phyloP scores from a whole-genome alignment of 53 echinoderm and acorn worm genomes.

The Arbacia lixula region DNA sequence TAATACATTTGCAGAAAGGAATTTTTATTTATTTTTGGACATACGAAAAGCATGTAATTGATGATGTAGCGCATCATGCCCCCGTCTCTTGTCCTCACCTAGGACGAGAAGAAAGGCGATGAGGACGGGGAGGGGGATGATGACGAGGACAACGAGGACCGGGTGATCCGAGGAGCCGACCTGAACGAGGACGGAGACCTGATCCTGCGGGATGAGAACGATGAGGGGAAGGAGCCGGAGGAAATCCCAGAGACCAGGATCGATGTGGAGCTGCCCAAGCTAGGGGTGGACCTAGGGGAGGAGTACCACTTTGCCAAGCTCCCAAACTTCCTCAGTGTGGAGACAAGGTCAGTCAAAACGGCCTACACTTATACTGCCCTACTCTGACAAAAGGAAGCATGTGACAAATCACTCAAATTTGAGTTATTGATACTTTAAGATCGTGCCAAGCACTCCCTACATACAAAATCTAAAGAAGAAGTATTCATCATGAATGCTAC shows the following conservation, averaged over 20 bases:
- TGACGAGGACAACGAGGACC: constrained; percentile 53
- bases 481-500: too few species aligned
- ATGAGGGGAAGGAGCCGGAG: constrained; percentile 63
- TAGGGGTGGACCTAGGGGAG: constrained; percentile 85
- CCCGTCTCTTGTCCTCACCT: too few species aligned
- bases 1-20: too few species aligned
- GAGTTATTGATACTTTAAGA: too few species aligned
- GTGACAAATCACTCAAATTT: too few species aligned
- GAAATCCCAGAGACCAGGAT: constrained; percentile 87
- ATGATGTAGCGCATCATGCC: too few species aligned
- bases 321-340: constrained; percentile 98
- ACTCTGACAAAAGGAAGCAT: too few species aligned
- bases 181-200: constrained; percentile 48
- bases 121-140: constrained; percentile 57
- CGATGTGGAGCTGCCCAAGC: constrained; percentile 90
- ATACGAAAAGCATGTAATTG: too few species aligned
- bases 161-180: constrained; percentile 63
- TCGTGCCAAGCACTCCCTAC: too few species aligned
- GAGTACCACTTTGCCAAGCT: constrained; percentile 97
- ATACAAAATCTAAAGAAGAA: too few species aligned
- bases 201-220: constrained; percentile 56
- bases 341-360: constrained; percentile 90
- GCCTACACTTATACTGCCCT: too few species aligned
- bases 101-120: constrained; percentile 15
- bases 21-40: too few species aligned